Conservation (phyloP, 1,140 invertebrate species). For the Dendroctonus ponderosae region DNA sequence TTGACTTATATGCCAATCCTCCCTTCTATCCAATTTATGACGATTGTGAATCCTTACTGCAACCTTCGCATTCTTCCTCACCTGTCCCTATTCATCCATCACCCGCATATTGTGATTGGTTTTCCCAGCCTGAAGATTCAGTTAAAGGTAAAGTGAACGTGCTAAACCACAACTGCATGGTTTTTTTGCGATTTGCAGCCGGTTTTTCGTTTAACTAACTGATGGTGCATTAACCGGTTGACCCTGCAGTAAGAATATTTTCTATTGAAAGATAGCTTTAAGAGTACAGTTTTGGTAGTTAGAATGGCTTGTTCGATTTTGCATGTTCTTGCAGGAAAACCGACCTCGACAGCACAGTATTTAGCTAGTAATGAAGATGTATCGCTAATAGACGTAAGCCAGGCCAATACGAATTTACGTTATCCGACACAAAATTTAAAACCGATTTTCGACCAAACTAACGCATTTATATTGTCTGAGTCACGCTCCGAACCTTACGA, state of each 20-base stretch:
- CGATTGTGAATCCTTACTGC: constrained; percentile 8
- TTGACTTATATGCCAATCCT: constrained; percentile 45
- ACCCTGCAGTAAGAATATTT: constrained; percentile 49
- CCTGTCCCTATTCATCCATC: constrained; percentile 35
- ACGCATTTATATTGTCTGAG: constrained; percentile 48
- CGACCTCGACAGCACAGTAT: constrained; percentile 46
- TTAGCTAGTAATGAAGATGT: constrained; percentile 46
- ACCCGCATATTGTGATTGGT: constrained; percentile 50
- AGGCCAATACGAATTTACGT: constrained; percentile 8
- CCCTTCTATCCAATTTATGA: constrained; percentile 46
- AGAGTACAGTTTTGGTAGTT: constrained; percentile 46
- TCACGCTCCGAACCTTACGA: constrained; percentile 45
- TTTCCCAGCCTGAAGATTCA: constrained; percentile 37
- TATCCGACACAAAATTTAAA: constrained; percentile 36
- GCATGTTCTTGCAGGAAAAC: constrained; percentile 52
- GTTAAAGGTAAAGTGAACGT: constrained; percentile 46
- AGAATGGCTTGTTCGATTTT: constrained; percentile 50
- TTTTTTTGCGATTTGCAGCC: constrained; percentile 42
- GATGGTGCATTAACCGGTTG: constrained; percentile 39
- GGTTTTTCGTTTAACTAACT: constrained; percentile 42
- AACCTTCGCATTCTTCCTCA: constrained; percentile 24
- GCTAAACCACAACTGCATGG: constrained; percentile 46
- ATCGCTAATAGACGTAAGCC: constrained; percentile 38
- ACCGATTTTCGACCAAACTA: constrained; percentile 41
- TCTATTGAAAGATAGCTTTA: constrained; percentile 25